Base-by-base conservation (phyloP, 2,113 vertebrate species). In the Notechis scutatus region DNA sequence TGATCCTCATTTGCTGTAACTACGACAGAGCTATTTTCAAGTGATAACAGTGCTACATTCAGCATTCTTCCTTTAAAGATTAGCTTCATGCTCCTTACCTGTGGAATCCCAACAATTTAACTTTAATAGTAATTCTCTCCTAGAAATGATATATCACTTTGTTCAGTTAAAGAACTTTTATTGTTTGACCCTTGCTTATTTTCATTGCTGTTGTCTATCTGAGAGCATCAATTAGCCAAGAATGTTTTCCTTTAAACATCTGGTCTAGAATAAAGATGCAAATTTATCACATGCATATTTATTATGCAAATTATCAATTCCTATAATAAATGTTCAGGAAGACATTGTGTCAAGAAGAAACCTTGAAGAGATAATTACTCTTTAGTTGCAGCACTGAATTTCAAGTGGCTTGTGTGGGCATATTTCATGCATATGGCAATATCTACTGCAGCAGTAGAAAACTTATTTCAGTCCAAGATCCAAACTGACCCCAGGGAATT, bases 91-190 rank as follows among this genome's bases (percentile, higher is more conserved):
- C 90, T 45, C 39, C 5, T 29, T 57, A 45, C 26, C 81, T 88
- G 89, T 47, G 81, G n/a, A 91, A 47, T 90, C 50, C 91, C 94
- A 92, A n/a, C 29, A 54, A 26, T 39, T 14, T 47, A 20, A 89
- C 5, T 5, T 81, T 20, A 94, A 89, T 90, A 3, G 69, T 23
- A 94, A 87, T 91, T 93, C 11, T 91, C 12, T 50, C 85, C 91
- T 89, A 50, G 85, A 90, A 64, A 91, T 10, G 24, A 18, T 87
- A 47, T 91, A 29, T 26, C 92, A 57, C 23, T 74, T 91, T 74
- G 42, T 0, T 57, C 0, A 94, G 89, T 50, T 89, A 56, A 87
- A 87, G 1, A 0, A 92, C 55, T 89, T 85, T 50, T 93, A 45
- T 89, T 91, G 21, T 34, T 34, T 20, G 23, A 24, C 12, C 85